Percentiles rank a stretch among this genome's conserved stretches.
These are phyloP conservation scores for Lysiphlebus fabarum DNA, from an alignment of 1,140 invertebrate genomes.

Conservation along the genomic window DNA sequence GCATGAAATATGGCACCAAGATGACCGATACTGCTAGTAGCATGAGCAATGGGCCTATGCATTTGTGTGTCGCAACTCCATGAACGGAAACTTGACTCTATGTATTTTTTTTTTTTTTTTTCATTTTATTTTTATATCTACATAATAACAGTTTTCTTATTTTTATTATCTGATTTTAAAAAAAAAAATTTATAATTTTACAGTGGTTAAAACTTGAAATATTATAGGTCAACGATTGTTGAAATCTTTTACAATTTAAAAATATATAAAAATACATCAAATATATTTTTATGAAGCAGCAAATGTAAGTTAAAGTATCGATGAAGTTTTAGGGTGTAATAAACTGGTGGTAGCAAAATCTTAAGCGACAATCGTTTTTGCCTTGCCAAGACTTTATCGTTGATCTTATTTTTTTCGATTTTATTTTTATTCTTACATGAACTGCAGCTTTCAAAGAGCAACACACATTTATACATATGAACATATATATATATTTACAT, in stretches of 20 bases:
- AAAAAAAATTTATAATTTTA: conserved; percentile 17
- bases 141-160: neutral
- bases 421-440: conserved; percentile 11
- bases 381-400: conserved; percentile 39
- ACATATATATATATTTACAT: conserved; percentile 2
- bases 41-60: neutral
- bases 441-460: neutral
- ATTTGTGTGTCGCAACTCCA: conserved; percentile 14
- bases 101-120: neutral
- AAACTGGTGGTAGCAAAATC: conserved; percentile 40
- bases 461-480: neutral
- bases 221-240: neutral
- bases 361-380: conserved; percentile 43
- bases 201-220: neutral
- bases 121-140: neutral
- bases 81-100: conserved; percentile 27
- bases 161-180: conserved; percentile 11
- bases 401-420: conserved; percentile 2
- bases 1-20: conserved; percentile 45
- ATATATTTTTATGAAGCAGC: too few relatives aligned
- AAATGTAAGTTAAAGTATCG: conserved; percentile 20
- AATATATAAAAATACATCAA: too few relatives aligned
- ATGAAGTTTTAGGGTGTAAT: conserved; percentile 29
- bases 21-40: conserved; percentile 43
- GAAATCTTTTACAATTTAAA: too few relatives aligned